Evolutionary conservation across 1,140 invertebrate genomes (phyloP).

Genomic region (Drosophila gunungcola): DNA sequence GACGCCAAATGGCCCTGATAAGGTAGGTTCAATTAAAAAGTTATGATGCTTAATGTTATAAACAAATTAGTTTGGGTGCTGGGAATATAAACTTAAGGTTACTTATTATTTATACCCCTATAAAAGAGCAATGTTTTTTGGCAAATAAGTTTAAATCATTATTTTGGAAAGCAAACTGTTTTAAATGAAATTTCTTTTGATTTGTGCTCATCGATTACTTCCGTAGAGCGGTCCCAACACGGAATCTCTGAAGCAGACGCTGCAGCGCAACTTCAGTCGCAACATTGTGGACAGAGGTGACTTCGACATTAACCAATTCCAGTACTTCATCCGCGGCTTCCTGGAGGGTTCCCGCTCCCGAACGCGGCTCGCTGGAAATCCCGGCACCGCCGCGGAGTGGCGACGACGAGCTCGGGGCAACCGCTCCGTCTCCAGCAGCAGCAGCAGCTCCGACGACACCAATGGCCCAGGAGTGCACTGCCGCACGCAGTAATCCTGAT

Average conservation of each 20-base stretch:
- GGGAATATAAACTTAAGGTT: too few relatives aligned
- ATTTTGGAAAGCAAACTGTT: too few relatives aligned
- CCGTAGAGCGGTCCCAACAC: conserved; percentile 85
- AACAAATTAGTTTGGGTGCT: too few relatives aligned
- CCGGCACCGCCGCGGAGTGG: neutral
- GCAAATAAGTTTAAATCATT: too few relatives aligned
- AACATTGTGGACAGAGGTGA: conserved; percentile 42
- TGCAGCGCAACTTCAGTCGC: conserved; percentile 64
- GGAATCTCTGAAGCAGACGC: conserved; percentile 81
- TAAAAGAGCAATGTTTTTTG: too few relatives aligned
- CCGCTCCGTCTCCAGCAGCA: conserved; percentile 11
- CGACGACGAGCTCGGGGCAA: conserved; percentile 4
- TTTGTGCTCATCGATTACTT: neutral
- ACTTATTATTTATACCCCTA: too few relatives aligned
- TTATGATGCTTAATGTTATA: neutral
- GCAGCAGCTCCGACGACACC: conserved; percentile 42
- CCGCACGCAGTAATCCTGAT: conserved; percentile 57
- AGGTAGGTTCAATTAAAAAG: conserved; percentile 28
- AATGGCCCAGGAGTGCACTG: conserved; percentile 48
- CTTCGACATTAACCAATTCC: conserved; percentile 58
- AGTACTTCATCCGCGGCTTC: conserved; percentile 65
- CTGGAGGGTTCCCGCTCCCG: conserved; percentile 18
- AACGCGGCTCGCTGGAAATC: neutral
- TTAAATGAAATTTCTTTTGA: too few relatives aligned
- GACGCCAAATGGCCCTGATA: conserved; percentile 89